Evolutionary conservation across 2,113 vertebrate genomes (phyloP), one percentile per base, ranked within the genome.

Genomic region (Dromas ardeola): DNA sequence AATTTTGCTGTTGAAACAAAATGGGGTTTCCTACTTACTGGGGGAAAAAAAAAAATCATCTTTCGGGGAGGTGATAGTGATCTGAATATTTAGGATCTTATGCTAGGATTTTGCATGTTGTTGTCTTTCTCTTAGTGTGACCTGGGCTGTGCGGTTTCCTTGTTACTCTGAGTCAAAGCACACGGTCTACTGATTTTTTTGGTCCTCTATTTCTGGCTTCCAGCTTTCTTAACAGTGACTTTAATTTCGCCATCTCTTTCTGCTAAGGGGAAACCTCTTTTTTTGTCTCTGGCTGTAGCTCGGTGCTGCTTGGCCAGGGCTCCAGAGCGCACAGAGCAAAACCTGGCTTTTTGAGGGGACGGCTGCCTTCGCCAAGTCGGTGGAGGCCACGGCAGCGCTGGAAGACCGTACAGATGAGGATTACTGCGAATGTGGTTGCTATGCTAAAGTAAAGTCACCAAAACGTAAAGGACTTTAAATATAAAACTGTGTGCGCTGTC

Each of bases 391-490:
- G 0, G 36, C 4, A 8, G 42, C 58, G 53, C 76, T 66, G 84
- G 52, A 42, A n/a, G 52, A 15, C 22, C 5, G 0, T 12, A 4
- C 9, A 26, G 72, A 9, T 55, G 88, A 80, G 63, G 30, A 36
- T 76, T 40, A 5, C 52, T 18, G 77, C 0, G 2, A 30, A 43
- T 36, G 12, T 0, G 1, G 9, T 5, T 63, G 88, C 38, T 76
- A 0, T 78, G 83, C 65, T 52, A 4, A 55, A 63, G 42, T 52
- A 4, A 55, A 63, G 42, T 25, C 82, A 52, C 25, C 4, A 29
- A 32, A 32, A 36, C 29, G 2, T 20, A 25, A 27, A 52, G 40
- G 32, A 18, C 47, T 59, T 40, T 3, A 1, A 9, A 36, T 55
- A 4, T 7, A 20, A 38, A 89, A 11, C 49, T 29, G 3, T 22